These are phyloP conservation scores for Cavia aperea DNA, from an alignment of 2,113 vertebrate species.

Conservation along the genomic window DNA sequence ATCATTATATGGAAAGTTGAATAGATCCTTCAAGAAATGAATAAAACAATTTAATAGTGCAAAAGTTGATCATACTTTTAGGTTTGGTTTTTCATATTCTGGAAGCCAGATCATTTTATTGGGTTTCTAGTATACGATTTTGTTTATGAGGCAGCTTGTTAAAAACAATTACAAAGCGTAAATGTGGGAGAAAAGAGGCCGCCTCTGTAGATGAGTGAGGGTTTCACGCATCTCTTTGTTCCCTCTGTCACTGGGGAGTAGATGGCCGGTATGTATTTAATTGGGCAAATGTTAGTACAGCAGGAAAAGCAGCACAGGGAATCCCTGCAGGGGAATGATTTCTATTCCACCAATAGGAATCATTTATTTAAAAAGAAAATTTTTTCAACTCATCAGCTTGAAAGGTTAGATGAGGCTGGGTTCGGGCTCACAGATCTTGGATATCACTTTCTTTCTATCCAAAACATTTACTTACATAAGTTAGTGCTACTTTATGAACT, in stretches of 20 bases:
- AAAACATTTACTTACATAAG: not conserved
- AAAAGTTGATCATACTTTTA: not conserved
- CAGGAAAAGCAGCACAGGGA: not conserved
- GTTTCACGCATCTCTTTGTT: no score
- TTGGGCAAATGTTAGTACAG: not conserved
- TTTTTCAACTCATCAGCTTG: not conserved
- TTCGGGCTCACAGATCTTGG: no score
- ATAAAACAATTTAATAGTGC: not conserved
- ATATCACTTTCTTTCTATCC: not conserved
- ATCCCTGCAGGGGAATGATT: not conserved
- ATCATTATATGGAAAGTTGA: not conserved
- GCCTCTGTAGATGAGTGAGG: accelerated
- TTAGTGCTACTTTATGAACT: not conserved
- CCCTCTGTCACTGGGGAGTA: accelerated
- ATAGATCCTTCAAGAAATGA: not conserved
- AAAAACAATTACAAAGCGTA: not conserved
- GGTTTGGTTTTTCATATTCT: not conserved
- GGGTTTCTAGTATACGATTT: not conserved
- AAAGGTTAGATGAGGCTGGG: no score
- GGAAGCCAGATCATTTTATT: not conserved
- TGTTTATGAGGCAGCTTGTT: not conserved
- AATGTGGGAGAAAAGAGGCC: not conserved
- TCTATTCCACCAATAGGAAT: not conserved
- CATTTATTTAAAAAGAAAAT: not conserved
- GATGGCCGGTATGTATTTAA: accelerated